These are phyloP conservation scores for Myodes glareolus DNA, from an alignment of 2,113 vertebrate genomes.

Conservation along the genomic window DNA sequence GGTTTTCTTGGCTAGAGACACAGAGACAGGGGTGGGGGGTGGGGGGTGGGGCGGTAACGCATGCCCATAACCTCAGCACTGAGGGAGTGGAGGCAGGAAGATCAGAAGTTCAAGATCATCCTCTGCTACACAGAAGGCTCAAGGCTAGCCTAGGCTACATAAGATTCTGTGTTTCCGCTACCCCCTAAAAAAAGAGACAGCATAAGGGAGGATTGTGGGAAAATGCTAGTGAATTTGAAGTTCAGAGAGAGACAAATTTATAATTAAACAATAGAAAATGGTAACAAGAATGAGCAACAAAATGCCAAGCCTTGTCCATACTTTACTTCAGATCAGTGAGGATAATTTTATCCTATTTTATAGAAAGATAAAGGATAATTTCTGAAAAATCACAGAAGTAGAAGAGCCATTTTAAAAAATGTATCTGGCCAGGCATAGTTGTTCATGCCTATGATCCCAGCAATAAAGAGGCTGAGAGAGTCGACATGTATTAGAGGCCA, in stretches of 20 bases:
- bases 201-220: background rate
- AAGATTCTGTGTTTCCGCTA: background rate
- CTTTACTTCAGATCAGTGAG: background rate
- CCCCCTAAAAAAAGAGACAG: background rate
- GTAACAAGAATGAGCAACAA: constrained; percentile 26
- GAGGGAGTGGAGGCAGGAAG: background rate
- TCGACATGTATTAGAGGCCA: background rate
- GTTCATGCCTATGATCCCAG: background rate
- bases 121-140: background rate
- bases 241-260: background rate
- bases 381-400: background rate
- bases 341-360: constrained; percentile 54
- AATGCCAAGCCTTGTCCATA: background rate
- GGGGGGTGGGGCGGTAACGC: background rate
- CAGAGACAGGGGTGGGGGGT: background rate
- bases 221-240: constrained; percentile 25
- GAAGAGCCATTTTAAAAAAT: constrained; percentile 35
- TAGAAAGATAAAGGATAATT: background rate
- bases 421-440: background rate
- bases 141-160: background rate
- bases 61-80: background rate
- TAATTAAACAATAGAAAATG: background rate
- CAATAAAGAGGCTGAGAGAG: background rate
- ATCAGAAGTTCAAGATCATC: background rate
- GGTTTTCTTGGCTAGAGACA: background rate